Percentiles rank a stretch among this genome's conserved stretches.
These are phyloP conservation scores for Artemia franciscana DNA, from an alignment of 1,140 invertebrate genomes.

Conservation along the genomic window DNA sequence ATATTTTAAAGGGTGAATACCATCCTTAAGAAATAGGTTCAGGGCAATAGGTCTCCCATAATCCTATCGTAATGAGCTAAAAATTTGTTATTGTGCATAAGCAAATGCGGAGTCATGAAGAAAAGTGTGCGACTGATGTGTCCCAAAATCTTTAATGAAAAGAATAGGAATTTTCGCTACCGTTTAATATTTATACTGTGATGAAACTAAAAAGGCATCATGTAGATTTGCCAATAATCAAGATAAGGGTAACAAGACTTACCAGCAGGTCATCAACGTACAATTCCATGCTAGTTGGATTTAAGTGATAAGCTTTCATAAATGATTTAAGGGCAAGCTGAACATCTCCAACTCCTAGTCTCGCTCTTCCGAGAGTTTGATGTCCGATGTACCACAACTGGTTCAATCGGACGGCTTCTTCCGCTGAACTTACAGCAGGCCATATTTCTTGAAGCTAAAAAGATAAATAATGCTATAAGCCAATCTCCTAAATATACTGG, in stretches of 20 bases:
- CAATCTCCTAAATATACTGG: too few species aligned
- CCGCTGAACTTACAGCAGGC: not conserved
- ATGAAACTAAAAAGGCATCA: not conserved
- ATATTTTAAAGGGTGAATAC: too few species aligned
- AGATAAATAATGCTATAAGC: too few species aligned
- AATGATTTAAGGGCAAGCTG: not conserved
- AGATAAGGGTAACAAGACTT: too few species aligned
- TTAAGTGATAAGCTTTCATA: not conserved
- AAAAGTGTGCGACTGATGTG: not conserved
- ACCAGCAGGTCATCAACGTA: not conserved
- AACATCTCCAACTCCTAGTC: not conserved
- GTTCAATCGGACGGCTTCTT: not conserved
- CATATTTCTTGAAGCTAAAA: not conserved
- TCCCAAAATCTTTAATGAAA: not conserved
- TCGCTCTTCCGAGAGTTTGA: not conserved
- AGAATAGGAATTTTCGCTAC: not conserved
- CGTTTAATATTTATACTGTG: not conserved
- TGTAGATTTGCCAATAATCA: too few species aligned
- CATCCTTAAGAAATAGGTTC: too few species aligned
- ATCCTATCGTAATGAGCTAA: too few species aligned
- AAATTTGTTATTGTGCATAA: too few species aligned
- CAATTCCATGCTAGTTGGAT: not conserved
- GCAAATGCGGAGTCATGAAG: not conserved
- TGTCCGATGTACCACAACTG: not conserved
- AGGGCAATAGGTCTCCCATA: too few species aligned